Evolutionary conservation across 2,113 vertebrate genomes (phyloP).

Genomic region (Pseudopipra pipra): DNA sequence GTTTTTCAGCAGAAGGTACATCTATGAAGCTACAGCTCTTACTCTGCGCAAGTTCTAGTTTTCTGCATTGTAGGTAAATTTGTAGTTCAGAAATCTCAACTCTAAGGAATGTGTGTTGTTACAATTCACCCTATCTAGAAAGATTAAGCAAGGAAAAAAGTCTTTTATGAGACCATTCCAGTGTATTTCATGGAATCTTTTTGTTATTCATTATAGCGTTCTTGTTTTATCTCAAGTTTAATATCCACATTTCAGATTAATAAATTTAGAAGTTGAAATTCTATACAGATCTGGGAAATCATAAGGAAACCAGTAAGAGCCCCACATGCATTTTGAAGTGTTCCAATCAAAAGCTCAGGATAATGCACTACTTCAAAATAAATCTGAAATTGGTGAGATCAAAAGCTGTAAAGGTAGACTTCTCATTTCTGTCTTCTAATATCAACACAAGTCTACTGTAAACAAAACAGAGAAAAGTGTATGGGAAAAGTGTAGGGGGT

Average conservation of each 20-base stretch:
- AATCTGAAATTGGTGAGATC: neutral
- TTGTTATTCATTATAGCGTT: neutral
- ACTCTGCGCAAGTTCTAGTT: neutral
- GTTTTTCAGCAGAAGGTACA: neutral
- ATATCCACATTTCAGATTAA: neutral
- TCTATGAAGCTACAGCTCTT: neutral
- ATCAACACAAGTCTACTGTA: neutral
- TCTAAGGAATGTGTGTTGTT: neutral
- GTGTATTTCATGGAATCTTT: neutral
- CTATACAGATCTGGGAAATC: neutral
- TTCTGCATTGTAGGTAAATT: neutral
- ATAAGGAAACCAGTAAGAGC: neutral
- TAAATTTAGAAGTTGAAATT: neutral
- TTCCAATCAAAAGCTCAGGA: neutral
- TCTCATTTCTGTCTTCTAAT: neutral
- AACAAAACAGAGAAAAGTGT: neutral
- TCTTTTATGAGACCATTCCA: neutral
- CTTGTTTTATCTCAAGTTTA: neutral
- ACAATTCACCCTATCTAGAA: neutral
- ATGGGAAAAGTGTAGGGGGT: fast-evolving
- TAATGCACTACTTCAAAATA: conserved; percentile 1
- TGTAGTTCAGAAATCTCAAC: neutral
- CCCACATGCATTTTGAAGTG: neutral
- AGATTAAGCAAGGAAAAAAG: neutral
- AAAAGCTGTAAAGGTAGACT: neutral